Conservation (phyloP, 30 jellyfish, hydroid and myxozoan genomes). For the Cassiopea andromeda region DNA sequence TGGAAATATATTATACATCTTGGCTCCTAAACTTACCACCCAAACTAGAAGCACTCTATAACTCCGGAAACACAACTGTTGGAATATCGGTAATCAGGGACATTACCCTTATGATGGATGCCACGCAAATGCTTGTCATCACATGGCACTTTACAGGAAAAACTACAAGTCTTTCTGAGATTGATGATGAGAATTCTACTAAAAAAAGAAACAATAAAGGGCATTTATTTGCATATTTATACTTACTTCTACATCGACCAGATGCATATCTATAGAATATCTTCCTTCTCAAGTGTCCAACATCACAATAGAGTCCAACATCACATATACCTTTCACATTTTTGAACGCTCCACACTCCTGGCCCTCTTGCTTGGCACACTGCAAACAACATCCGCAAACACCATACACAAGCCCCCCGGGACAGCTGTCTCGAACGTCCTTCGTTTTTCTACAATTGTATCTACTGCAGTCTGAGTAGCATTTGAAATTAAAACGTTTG, state of each 20-base stretch:
- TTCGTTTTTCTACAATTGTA: constrained; percentile 61
- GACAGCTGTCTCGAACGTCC: constrained; percentile 72
- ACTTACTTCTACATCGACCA: constrained; percentile 81
- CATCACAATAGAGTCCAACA: constrained; percentile 75
- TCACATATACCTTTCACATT: constrained; percentile 84
- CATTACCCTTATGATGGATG: not conserved
- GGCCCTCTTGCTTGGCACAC: constrained; percentile 82
- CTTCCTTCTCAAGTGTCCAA: constrained; percentile 25
- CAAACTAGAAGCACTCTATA: too few species aligned
- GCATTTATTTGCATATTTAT: not conserved
- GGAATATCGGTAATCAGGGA: too few species aligned
- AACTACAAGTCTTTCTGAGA: not conserved
- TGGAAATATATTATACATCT: too few species aligned
- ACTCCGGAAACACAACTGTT: too few species aligned
- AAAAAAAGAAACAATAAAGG: too few species aligned
- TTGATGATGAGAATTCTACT: too few species aligned
- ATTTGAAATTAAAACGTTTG: constrained; percentile 45
- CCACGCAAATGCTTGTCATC: not conserved
- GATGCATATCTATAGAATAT: constrained; percentile 38
- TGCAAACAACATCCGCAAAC: constrained; percentile 90
- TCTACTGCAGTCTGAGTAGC: constrained; percentile 75
- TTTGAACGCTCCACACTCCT: constrained; percentile 85
- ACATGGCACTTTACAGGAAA: not conserved
- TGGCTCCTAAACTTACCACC: too few species aligned
- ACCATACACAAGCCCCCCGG: constrained; percentile 86